Base-by-base conservation (phyloP, 2,797 vertebrate species). In the Lacerta agilis region DNA sequence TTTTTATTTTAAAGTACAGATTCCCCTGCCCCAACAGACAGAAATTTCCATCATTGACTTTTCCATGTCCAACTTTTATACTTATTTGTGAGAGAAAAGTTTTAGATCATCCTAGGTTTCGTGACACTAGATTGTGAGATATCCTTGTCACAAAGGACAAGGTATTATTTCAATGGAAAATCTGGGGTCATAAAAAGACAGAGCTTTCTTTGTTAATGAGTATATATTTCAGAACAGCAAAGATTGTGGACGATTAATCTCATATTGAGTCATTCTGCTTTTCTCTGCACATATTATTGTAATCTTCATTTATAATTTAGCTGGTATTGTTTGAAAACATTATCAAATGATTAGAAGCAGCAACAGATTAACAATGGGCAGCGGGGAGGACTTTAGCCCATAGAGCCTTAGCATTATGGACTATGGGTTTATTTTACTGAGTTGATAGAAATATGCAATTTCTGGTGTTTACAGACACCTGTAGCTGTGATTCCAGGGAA, bases 291-390 rank as follows among this genome's bases (percentile, higher is more conserved):
- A 72, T 27, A 75, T 75, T 6, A 23, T 10, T 18, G 15, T 72
- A 72, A 58, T 73, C 69, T 80, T 80, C 27, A 61, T 61, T 86
- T 80, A 61, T 41, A 80, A 73, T 80, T 80, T 86, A 80, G 36
- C 45, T 2, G 11, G 27, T 49, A 45, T 73, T 73, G 11, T 73
- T 73, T 55, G 8, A 58, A 49, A 84, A 83, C 58, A 13, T n/a
- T 72, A 36, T 64, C 71, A 36, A 27, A 13, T 73, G 55, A 17
- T 10, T 69, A 73, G 49, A 87, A 72, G 36, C 27, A 41, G 55
- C 43, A 80, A 64, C 41, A 43, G 69, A 20, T 64, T 61, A 61
- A 81, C 64, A 86, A 18, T 29, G 23, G 29, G 2, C 64, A 86
- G 33, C 20, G n/a, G 29, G 8, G 18, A 27, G 38, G 9, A 45